Percentiles rank a stretch among this genome's conserved stretches.
Evolutionary conservation across 2,113 vertebrate genomes (phyloP).

Genomic region (Rhodinocichla rosea): DNA sequence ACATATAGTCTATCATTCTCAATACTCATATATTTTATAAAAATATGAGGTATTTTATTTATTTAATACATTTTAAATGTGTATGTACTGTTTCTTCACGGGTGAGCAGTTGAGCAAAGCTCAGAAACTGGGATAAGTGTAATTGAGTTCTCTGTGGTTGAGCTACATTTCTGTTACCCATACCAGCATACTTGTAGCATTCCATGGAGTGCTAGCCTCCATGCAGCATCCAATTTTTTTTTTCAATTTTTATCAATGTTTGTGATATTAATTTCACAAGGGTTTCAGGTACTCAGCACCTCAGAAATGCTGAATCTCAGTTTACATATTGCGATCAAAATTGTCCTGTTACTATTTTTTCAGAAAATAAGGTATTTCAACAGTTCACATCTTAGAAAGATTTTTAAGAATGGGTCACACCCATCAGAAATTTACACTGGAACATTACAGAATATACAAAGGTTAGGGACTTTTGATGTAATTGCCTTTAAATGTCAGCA

Average conservation of each 20-base stretch:
- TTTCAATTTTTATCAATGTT: too few relatives aligned
- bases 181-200: neutral
- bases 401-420: neutral
- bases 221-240: neutral
- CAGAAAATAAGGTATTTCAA: neutral
- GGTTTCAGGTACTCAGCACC: neutral
- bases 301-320: neutral
- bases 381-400: neutral
- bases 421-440: neutral
- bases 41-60: neutral
- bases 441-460: neutral
- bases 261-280: neutral
- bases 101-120: neutral
- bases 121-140: neutral
- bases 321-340: neutral
- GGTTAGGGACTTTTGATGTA: neutral
- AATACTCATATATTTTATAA: neutral
- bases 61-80: neutral
- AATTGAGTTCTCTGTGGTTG: neutral
- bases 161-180: neutral
- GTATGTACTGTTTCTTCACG: neutral
- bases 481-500: neutral
- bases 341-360: neutral
- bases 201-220: neutral
- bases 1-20: neutral